These are phyloP conservation scores for Pachyrhynchus sulphureomaculatus DNA, from an alignment of 1,140 invertebrate genomes.

Conservation along the genomic window DNA sequence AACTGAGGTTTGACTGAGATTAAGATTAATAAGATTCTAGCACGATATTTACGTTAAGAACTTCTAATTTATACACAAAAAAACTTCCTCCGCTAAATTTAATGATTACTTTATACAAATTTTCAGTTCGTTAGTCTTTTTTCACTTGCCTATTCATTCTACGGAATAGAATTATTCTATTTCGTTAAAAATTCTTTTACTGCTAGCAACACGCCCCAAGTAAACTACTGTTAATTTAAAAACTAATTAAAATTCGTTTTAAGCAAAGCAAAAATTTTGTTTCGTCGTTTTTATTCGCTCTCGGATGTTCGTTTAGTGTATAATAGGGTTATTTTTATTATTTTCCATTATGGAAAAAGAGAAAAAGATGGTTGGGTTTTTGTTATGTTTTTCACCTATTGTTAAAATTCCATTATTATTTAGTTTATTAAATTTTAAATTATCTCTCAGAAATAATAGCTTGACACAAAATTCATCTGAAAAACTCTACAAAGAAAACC, in stretches of 20 bases:
- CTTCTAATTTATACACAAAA: too few species aligned
- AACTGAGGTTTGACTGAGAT: too few species aligned
- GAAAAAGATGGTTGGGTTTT: not conserved
- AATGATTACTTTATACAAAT: not conserved
- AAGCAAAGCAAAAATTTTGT: slow-evolving; percentile 17
- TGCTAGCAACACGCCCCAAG: slow-evolving; percentile 9
- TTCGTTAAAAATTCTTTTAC: slow-evolving; percentile 1
- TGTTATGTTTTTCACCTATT: too few species aligned
- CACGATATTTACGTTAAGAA: too few species aligned
- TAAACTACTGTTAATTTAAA: slow-evolving; percentile 31
- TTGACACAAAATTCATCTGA: too few species aligned
- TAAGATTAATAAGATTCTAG: too few species aligned
- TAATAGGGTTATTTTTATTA: slow-evolving; percentile 6
- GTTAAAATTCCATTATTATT: too few species aligned
- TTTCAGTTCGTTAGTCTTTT: slow-evolving; percentile 7
- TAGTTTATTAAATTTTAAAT: too few species aligned
- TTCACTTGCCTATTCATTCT: not conserved
- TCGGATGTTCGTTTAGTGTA: slow-evolving; percentile 8
- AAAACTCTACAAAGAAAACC: too few species aligned
- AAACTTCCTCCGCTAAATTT: too few species aligned
- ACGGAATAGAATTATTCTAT: not conserved
- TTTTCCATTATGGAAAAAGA: not conserved
- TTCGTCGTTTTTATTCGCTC: slow-evolving; percentile 13
- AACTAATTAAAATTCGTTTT: slow-evolving; percentile 29
- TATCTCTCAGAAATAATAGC: too few species aligned